A percentile compares a stretch with the other conserved stretches of the same genome.
Conservation (phyloP, 2,797 vertebrate genomes). For the Gymnopithys bicolor region DNA sequence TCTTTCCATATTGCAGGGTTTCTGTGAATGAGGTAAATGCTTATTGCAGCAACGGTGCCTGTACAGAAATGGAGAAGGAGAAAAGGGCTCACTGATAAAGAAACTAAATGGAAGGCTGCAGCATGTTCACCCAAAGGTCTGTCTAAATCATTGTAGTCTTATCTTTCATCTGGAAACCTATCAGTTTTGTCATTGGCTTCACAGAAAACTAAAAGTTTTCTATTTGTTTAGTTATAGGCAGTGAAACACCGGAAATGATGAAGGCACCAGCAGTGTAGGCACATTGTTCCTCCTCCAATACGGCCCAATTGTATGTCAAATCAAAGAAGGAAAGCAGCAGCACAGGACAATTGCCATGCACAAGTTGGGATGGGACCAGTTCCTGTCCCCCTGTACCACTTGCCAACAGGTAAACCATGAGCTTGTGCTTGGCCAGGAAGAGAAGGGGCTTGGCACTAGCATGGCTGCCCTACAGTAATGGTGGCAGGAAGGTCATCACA, state of each 20-base stretch:
- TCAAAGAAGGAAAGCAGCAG: neutral
- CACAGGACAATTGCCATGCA: neutral
- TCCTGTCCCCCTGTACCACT: neutral
- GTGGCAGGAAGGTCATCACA: neutral
- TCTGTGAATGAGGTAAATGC: constrained; percentile 76
- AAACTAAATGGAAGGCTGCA: neutral
- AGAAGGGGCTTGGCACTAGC: neutral
- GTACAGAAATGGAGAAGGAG: neutral
- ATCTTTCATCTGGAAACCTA: neutral
- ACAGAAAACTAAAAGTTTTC: neutral
- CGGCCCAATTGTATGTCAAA: neutral
- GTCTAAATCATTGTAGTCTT: neutral
- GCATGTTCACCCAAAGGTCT: neutral
- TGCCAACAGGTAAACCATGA: neutral
- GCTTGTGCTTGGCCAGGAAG: neutral
- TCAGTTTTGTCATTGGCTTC: neutral
- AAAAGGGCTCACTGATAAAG: neutral
- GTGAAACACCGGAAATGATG: neutral
- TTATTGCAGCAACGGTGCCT: neutral
- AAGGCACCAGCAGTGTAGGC: neutral
- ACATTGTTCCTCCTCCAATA: fast-evolving
- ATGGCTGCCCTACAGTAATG: fast-evolving
- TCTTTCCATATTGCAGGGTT: constrained; percentile 75
- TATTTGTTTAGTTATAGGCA: neutral
- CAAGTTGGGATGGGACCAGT: neutral